Base-by-base conservation (phyloP, 2,113 vertebrate species). In the Oncorhynchus masou region DNA sequence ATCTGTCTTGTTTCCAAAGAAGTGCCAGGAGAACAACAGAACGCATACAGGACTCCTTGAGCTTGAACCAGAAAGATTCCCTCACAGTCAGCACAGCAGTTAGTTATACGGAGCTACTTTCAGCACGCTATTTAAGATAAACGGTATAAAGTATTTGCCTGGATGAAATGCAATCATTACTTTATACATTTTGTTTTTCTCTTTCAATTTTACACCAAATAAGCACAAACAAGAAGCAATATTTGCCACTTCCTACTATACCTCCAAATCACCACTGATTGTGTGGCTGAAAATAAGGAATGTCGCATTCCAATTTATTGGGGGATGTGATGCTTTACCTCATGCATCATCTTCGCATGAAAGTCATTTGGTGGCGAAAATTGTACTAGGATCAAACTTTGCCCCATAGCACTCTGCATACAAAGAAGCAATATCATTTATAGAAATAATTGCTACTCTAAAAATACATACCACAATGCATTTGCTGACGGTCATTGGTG, bases 311-410 rank as follows among this genome's bases (percentile, higher is more conserved):
- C 67, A 68, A 25, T 64, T 64, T 64, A 25, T 25, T 25, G 51
- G 24, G 60, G 24, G 45, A 34, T 12, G 29, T 20, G 31, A 20
- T 45, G 19, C 67, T 45, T 68, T 39, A 39, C 31, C 27, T 8
- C 29, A 68, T 34, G 31, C 67, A 8, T 68, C 19, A 3, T 20
- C 67, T 39, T 68, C n/a, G 67, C 31, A 45, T 68, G 31, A 39
- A 68, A 68, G 67, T 68, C 20, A 68, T 68, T 68, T 68, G 67
- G 31, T 20, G 27, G 29, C 3, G 27, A 25, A 68, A 39, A 68
- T 68, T 45, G 67, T 39, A 68, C 15, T 4, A 31, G 67, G 67
- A 68, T 19, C 31, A 39, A 68, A 39, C 31, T 20, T 7, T 39
- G 31, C 29, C 67, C 67, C 31, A 22, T 19, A 68, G 67, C 67